These are phyloP conservation scores for Hyposoter didymator DNA, from an alignment of 2,888 invertebrate genomes.

Conservation along the genomic window DNA sequence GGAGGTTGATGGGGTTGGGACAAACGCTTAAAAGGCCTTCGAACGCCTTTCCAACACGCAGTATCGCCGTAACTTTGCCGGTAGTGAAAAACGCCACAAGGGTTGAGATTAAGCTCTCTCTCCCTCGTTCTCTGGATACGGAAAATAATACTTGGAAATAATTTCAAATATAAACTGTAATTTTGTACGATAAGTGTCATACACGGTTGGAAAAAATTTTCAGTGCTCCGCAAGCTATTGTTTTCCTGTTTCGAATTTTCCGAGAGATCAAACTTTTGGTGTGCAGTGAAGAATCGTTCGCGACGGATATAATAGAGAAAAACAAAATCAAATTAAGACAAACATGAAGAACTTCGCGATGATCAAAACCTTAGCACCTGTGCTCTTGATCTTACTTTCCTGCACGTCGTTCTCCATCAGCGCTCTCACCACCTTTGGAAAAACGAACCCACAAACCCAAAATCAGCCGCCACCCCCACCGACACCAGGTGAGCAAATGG, in stretches of 20 bases:
- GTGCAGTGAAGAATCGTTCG: slow-evolving; percentile 32
- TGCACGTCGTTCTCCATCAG: slow-evolving; percentile 85
- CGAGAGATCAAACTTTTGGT: slow-evolving; percentile 5
- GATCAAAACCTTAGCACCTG: slow-evolving; percentile 55
- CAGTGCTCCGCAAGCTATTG: slow-evolving; percentile 20
- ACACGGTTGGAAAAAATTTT: slow-evolving; percentile 1
- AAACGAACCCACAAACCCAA: slow-evolving; percentile 86
- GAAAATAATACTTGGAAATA: slow-evolving; percentile 19
- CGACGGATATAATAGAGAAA: slow-evolving; percentile 17
- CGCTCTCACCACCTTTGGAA: slow-evolving; percentile 90
- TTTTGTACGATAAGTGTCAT: slow-evolving; percentile 43
- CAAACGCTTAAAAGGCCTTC: slow-evolving; percentile 82
- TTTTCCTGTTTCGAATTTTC: slow-evolving; percentile 15
- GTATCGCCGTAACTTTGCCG: slow-evolving; percentile 76
- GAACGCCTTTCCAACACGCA: slow-evolving; percentile 80
- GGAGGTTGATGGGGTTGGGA: slow-evolving; percentile 71
- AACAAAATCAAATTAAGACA: slow-evolving; percentile 24
- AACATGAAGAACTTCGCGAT: slow-evolving; percentile 62
- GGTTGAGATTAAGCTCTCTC: not conserved
- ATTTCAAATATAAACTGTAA: not conserved
- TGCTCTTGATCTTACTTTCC: slow-evolving; percentile 72
- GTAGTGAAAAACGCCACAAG: slow-evolving; percentile 61
- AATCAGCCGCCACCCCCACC: slow-evolving; percentile 85
- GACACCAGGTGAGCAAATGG: slow-evolving; percentile 85
- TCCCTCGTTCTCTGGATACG: not conserved